A percentile compares a stretch with the other conserved stretches of the same genome.
These are phyloP conservation scores for Caiman crocodilus DNA, from an alignment of 2,797 vertebrate genomes.

Conservation along the genomic window DNA sequence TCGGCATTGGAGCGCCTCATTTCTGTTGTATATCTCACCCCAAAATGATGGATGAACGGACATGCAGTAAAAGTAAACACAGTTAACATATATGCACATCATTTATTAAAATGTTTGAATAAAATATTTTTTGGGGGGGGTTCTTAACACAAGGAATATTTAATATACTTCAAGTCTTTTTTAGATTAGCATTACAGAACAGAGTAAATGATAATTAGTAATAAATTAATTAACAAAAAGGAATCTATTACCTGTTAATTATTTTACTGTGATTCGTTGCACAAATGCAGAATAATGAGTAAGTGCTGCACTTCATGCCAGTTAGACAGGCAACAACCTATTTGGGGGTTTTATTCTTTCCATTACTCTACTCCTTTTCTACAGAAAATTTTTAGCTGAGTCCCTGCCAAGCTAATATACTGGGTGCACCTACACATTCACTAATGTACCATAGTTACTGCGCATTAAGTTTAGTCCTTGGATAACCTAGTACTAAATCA, in stretches of 20 bases:
- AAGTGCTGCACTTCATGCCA: background rate
- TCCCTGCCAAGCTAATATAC: background rate
- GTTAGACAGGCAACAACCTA: background rate
- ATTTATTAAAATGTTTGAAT: background rate
- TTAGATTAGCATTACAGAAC: constrained; percentile 10
- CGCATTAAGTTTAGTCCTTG: too few species aligned
- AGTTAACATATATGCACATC: background rate
- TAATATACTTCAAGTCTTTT: background rate
- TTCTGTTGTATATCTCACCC: background rate
- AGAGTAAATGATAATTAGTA: background rate
- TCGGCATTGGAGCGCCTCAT: background rate
- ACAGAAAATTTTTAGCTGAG: constrained; percentile 3
- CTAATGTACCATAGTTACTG: too few species aligned
- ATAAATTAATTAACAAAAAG: background rate
- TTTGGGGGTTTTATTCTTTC: background rate
- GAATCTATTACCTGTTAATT: background rate
- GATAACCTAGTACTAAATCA: too few species aligned
- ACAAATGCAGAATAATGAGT: background rate
- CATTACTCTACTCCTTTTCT: constrained; percentile 1
- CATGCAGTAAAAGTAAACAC: background rate
- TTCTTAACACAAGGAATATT: background rate
- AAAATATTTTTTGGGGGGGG: background rate
- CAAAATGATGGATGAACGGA: background rate
- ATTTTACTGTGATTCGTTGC: background rate
- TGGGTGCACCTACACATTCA: too few species aligned